Percentiles rank a stretch among this genome's conserved stretches.
Evolutionary conservation across 2,113 vertebrate genomes (phyloP).

Genomic region (Tylochromis polylepis): DNA sequence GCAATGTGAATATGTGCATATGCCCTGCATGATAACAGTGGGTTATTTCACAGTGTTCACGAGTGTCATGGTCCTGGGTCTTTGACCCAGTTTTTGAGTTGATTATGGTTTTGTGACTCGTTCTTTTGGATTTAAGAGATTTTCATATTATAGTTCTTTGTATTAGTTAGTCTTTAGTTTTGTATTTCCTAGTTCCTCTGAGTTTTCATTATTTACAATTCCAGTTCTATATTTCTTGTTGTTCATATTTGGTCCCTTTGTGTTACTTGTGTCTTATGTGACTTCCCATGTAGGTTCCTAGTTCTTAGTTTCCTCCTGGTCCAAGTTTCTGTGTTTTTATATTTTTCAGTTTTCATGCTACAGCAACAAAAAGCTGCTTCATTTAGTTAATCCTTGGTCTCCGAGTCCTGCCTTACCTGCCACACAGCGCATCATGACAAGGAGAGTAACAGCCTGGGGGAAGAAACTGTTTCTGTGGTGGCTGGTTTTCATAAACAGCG

Average conservation of each 20-base stretch:
- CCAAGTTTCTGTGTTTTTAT: not conserved
- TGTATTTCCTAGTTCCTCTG: not conserved
- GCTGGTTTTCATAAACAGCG: not conserved
- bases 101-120: not conserved
- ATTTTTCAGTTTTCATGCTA: not conserved
- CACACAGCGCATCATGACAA: rapidly evolving
- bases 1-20: not conserved
- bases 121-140: too few relatives aligned
- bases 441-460: not conserved
- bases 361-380: not conserved
- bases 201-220: not conserved
- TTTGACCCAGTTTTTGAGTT: not conserved
- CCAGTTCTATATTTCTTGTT: not conserved
- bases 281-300: not conserved
- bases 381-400: not conserved
- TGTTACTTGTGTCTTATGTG: not conserved
- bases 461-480: not conserved
- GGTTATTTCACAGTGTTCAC: not conserved
- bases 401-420: not conserved
- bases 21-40: not conserved
- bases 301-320: not conserved
- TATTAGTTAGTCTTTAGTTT: not conserved
- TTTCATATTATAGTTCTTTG: not conserved
- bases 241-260: not conserved
- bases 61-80: not conserved